Evolutionary conservation across 2,888 invertebrate genomes (phyloP), one percentile per base, ranked within the genome.

Genomic region (Drosophila lutescens): DNA sequence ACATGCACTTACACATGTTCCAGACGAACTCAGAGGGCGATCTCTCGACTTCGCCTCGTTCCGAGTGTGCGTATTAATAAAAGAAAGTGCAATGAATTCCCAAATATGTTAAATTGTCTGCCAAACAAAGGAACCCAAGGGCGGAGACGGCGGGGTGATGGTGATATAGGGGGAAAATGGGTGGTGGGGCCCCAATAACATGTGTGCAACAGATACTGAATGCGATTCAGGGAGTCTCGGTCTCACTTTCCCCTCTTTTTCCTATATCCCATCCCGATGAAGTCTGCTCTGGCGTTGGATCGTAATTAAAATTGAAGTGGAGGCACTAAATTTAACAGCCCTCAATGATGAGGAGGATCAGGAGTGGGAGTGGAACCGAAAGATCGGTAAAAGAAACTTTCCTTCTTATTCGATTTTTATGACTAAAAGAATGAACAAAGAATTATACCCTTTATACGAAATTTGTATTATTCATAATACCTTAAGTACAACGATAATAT

Each of bases 71-170:
- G 89, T 85, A 85, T 88, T 84, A 84, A 84, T 85, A 85, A 85
- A 85, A 85, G 88, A 86, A 86, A 86, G 85, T 86, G 85, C 85
- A 86, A 86, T 86, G 85, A 86, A 86, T 86, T 86, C 89, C 88
- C 85, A 86, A 86, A 89, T 89, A 86, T 86, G 88, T 86, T 89
- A 86, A 86, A 86, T 86, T 87, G 86, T 86, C 89, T 79, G 77
- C 89, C 88, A 86, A 86, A 86, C 85, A 86, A 86, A 86, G 89
- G 71, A 81, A 70, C 58, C 57, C 40, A 73, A 58, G 26, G 60
- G 44, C 58, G 49, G 66, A 23, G 55, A 15, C 51, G 30, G 15
- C 20, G 13, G 36, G 20, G 36, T 8, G 57, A 49, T 46, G 26
- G 40, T 30, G 55, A 36, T 17, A 15, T 20, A 23, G 55, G 7